A percentile compares a stretch with the other conserved stretches of the same genome.
Evolutionary conservation across 2,113 vertebrate genomes (phyloP).

Genomic region (Strix uralensis): DNA sequence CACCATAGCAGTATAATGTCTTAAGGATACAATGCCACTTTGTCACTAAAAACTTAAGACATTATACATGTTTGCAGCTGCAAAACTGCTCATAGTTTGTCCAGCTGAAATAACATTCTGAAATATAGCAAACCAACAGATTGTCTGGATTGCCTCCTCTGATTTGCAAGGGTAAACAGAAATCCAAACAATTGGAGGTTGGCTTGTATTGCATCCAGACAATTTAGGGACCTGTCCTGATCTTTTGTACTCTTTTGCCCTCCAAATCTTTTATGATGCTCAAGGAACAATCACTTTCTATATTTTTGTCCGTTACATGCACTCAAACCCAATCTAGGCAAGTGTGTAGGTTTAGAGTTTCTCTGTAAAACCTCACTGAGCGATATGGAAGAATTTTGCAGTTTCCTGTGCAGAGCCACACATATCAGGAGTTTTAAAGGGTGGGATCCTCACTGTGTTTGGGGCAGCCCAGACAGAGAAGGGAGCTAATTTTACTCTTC

Average conservation of each 20-base stretch:
- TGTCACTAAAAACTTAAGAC: background rate
- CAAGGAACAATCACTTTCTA: background rate
- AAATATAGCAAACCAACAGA: background rate
- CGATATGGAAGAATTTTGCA: background rate
- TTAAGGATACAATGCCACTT: background rate
- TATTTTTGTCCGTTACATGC: background rate
- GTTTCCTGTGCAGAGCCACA: background rate
- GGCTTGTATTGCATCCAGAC: background rate
- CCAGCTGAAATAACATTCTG: slow-evolving; percentile 14
- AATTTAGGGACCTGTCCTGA: background rate
- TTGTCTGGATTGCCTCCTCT: background rate
- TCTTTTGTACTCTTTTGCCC: background rate
- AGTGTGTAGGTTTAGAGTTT: background rate
- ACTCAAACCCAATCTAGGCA: background rate
- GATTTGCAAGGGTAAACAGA: background rate
- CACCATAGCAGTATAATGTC: background rate
- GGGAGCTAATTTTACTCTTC: background rate
- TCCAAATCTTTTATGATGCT: background rate
- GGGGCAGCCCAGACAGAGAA: background rate
- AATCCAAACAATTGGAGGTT: background rate
- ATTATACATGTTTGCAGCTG: background rate
- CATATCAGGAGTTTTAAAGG: background rate
- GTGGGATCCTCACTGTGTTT: background rate
- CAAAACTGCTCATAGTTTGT: background rate
- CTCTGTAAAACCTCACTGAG: background rate